Evolutionary conservation across 2,888 invertebrate genomes (phyloP).

Genomic region (Drosophila colorata): DNA sequence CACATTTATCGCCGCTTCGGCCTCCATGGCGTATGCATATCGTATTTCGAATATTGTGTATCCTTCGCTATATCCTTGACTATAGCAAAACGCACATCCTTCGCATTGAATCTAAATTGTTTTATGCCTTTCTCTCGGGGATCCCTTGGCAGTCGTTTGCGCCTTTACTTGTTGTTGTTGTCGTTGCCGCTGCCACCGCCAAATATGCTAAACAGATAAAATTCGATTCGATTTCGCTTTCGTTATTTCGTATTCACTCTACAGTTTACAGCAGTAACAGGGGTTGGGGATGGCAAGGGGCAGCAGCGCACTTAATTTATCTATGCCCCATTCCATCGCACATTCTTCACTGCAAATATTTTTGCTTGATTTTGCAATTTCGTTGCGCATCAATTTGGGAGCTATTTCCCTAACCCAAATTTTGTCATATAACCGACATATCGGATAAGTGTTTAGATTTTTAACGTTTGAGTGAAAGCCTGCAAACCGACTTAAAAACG

Average conservation of each 20-base stretch:
- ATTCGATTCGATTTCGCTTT: constrained; percentile 53
- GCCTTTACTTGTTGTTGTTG: constrained; percentile 27
- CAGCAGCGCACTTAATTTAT: constrained; percentile 59
- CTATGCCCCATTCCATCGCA: constrained; percentile 30
- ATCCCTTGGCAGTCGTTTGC: constrained; percentile 46
- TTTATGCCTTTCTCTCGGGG: constrained; percentile 58
- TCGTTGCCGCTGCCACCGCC: constrained; percentile 34
- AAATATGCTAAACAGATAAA: constrained; percentile 73
- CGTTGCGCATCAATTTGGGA: constrained; percentile 37
- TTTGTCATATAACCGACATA: too few relatives aligned
- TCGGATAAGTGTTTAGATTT: too few relatives aligned
- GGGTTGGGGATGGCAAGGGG: constrained; percentile 2
- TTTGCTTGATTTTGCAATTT: constrained; percentile 44
- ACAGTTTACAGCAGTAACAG: constrained; percentile 12
- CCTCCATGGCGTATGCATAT: constrained; percentile 41
- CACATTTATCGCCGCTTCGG: constrained; percentile 64
- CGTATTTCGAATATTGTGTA: constrained; percentile 33
- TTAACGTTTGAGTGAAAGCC: too few relatives aligned
- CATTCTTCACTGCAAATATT: constrained; percentile 55
- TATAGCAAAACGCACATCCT: constrained; percentile 44
- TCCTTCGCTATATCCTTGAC: constrained; percentile 33
- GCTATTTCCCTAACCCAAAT: not conserved
- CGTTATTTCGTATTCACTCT: constrained; percentile 35
- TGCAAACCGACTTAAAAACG: too few relatives aligned
- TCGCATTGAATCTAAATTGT: constrained; percentile 74